phyloP scores from a whole-genome alignment of 2,113 vertebrate genomes.

The Ia io region DNA sequence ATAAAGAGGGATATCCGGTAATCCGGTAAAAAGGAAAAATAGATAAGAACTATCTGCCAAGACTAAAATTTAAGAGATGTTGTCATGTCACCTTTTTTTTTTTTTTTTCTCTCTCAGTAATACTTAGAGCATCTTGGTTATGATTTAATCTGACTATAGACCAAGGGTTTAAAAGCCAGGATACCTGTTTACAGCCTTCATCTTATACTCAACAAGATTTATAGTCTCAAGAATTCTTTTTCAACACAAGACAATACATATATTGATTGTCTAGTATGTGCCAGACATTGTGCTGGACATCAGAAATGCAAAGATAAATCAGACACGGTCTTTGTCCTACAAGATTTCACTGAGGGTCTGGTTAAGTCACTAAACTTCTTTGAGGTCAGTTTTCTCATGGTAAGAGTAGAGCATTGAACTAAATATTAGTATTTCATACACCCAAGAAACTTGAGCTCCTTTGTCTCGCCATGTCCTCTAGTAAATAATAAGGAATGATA shows the following conservation, averaged over 20 bases:
- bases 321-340: not conserved
- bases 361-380: not conserved
- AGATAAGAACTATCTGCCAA: constrained; percentile 64
- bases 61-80: constrained; percentile 55
- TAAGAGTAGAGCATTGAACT: not conserved
- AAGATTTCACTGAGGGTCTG: not conserved
- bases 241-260: not conserved
- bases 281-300: not conserved
- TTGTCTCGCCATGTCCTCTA: not conserved
- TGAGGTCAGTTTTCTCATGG: not conserved
- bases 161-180: constrained; percentile 10
- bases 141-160: constrained; percentile 41
- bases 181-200: constrained; percentile 5
- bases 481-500: not conserved
- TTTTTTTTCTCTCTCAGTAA: not conserved
- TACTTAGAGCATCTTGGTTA: constrained; percentile 37
- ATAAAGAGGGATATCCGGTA: constrained; percentile 69
- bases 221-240: not conserved
- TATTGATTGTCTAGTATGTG: not conserved
- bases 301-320: not conserved
- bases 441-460: not conserved
- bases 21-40: constrained; percentile 51
- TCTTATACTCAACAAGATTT: not conserved
- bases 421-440: not conserved
- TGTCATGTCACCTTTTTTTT: constrained; percentile 24